Conservation (phyloP, 2,113 vertebrate genomes). For the Zootoca vivipara region DNA sequence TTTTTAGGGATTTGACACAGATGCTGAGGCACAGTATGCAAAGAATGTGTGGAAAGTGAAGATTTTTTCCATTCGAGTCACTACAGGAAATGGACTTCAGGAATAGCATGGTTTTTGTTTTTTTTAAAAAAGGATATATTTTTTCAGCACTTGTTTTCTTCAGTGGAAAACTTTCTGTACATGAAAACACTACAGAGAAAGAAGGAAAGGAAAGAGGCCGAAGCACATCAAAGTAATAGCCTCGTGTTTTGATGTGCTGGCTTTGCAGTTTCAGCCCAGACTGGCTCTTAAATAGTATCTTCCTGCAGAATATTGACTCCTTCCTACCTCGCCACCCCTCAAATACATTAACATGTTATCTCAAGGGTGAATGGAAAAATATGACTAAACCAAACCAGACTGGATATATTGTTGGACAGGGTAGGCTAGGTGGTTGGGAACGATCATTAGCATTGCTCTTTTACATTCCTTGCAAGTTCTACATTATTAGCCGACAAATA, state of each 20-base stretch:
- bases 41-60: slow-evolving; percentile 57
- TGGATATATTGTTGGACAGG: not conserved
- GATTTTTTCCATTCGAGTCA: slow-evolving; percentile 64
- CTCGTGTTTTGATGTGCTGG: not conserved
- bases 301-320: not conserved
- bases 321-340: not conserved
- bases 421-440: not conserved
- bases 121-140: slow-evolving; percentile 17
- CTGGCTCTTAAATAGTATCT: not conserved
- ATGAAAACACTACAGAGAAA: slow-evolving; percentile 23
- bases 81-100: slow-evolving; percentile 54
- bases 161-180: slow-evolving; percentile 2
- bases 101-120: slow-evolving; percentile 11
- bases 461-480: not conserved
- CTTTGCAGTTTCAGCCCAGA: not conserved
- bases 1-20: slow-evolving; percentile 49
- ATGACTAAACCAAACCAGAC: rapidly evolving
- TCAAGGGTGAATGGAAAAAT: not conserved
- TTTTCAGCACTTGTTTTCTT: slow-evolving; percentile 43
- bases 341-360: slow-evolving; percentile 18
- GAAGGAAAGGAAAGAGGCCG: slow-evolving; percentile 6
- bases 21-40: slow-evolving; percentile 48
- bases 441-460: not conserved
- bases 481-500: not conserved
- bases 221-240: slow-evolving; percentile 10